Conservation (phyloP, 2,113 vertebrate genomes). For the Eidolon helvum region DNA sequence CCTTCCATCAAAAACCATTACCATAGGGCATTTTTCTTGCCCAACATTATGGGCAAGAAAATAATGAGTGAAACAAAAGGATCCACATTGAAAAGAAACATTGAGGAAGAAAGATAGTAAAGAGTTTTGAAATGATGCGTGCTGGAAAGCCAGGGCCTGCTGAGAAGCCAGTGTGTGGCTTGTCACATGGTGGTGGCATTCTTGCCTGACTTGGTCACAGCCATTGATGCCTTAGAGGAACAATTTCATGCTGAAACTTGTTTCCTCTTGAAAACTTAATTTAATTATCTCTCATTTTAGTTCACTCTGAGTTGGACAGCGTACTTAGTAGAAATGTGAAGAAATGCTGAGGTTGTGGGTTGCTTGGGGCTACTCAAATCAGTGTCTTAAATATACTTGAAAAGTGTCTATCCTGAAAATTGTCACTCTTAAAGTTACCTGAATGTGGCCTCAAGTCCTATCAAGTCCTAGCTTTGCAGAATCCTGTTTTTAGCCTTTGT, state of each 20-base stretch:
- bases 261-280: background rate
- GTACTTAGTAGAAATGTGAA: background rate
- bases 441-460: background rate
- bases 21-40: background rate
- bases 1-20: background rate
- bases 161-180: background rate
- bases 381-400: background rate
- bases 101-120: background rate
- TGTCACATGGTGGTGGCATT: accelerated
- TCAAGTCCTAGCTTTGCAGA: background rate
- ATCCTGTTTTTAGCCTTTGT: background rate
- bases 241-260: background rate
- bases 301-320: background rate
- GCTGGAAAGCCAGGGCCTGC: background rate
- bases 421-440: background rate
- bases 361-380: background rate
- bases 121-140: background rate
- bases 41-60: background rate
- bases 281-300: background rate
- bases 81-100: background rate
- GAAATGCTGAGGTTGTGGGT: background rate
- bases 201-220: background rate
- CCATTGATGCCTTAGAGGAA: background rate
- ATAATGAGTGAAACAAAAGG: background rate
- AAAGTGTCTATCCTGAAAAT: background rate